Evolutionary conservation across 2,888 invertebrate genomes (phyloP).

Genomic region (Rhingia rostrata): DNA sequence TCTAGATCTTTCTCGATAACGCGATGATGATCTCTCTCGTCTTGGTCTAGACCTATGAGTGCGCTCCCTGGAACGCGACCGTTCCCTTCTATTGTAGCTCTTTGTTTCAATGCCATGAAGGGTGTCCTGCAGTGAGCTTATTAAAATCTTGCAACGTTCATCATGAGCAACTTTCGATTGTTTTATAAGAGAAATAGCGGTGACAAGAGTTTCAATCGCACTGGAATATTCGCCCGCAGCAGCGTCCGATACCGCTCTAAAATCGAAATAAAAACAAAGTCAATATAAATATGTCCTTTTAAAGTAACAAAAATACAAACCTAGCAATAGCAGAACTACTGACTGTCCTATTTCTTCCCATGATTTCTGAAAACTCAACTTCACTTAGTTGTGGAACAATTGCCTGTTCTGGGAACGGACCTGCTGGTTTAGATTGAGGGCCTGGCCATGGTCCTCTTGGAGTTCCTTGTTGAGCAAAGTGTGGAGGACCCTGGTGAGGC

Average conservation of each 20-base stretch:
- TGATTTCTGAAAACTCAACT: constrained; percentile 98
- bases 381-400: constrained; percentile 90
- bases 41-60: constrained; percentile 83
- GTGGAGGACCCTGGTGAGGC: constrained; percentile 87
- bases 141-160: constrained; percentile 98
- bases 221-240: constrained; percentile 98
- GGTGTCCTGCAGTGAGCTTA: constrained; percentile 98
- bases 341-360: constrained; percentile 98
- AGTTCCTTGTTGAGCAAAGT: constrained; percentile 87
- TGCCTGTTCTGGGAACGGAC: constrained; percentile 81
- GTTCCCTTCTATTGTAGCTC: constrained; percentile 92
- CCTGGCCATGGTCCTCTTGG: constrained; percentile 89
- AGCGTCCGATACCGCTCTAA: constrained; percentile 97
- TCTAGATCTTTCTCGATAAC: constrained; percentile 89
- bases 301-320: constrained; percentile 69
- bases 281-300: too few species aligned
- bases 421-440: constrained; percentile 81
- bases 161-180: constrained; percentile 94
- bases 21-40: constrained; percentile 84
- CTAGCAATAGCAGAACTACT: constrained; percentile 97
- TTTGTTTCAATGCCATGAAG: constrained; percentile 98
- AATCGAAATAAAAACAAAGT: neutral
- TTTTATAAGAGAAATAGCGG: constrained; percentile 98
- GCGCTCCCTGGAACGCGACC: constrained; percentile 84
- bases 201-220: constrained; percentile 99